Percentiles rank a stretch among this genome's conserved stretches.
Evolutionary conservation across 64 coral and sea anemone genomes (phyloP).

Genomic region (Orbicella faveolata): DNA sequence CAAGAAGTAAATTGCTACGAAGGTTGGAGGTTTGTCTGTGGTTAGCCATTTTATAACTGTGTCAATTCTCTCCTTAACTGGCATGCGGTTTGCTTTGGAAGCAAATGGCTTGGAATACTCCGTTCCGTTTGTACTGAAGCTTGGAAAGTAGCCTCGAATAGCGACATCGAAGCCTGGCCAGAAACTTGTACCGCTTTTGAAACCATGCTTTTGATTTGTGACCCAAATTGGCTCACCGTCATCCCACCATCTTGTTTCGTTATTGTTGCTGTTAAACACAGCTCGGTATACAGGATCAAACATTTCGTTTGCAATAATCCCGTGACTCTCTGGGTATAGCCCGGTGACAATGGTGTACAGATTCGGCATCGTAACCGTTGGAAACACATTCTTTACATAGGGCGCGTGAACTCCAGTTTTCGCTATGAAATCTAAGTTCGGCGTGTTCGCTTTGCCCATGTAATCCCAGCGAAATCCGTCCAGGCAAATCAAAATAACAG

Average conservation of each 20-base stretch:
- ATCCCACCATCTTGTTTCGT: slow-evolving; percentile 66
- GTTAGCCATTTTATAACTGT: slow-evolving; percentile 59
- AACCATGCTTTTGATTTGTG: slow-evolving; percentile 81
- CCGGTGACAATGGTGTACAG: slow-evolving; percentile 82
- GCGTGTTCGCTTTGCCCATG: slow-evolving; percentile 55
- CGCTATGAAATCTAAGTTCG: slow-evolving; percentile 59
- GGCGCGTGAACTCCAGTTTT: slow-evolving; percentile 66
- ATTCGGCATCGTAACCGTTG: slow-evolving; percentile 64
- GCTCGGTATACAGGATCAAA: slow-evolving; percentile 63
- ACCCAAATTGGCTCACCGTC: slow-evolving; percentile 86
- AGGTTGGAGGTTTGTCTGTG: slow-evolving; percentile 44
- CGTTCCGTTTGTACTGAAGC: slow-evolving; percentile 26
- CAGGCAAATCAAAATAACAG: slow-evolving; percentile 60
- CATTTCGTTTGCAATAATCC: slow-evolving; percentile 66
- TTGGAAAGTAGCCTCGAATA: slow-evolving; percentile 58
- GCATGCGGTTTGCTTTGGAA: slow-evolving; percentile 61
- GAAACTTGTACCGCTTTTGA: slow-evolving; percentile 73
- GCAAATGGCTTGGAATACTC: slow-evolving; percentile 58
- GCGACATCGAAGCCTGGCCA: slow-evolving; percentile 73
- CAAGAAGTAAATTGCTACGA: slow-evolving; percentile 81
- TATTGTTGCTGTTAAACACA: slow-evolving; percentile 46
- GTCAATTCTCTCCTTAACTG: slow-evolving; percentile 60
- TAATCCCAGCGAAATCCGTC: slow-evolving; percentile 92
- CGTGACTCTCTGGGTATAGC: slow-evolving; percentile 81
- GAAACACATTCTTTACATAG: slow-evolving; percentile 74